phyloP scores from a whole-genome alignment of 1,140 invertebrate species.

The Tetragonula clypearis region DNA sequence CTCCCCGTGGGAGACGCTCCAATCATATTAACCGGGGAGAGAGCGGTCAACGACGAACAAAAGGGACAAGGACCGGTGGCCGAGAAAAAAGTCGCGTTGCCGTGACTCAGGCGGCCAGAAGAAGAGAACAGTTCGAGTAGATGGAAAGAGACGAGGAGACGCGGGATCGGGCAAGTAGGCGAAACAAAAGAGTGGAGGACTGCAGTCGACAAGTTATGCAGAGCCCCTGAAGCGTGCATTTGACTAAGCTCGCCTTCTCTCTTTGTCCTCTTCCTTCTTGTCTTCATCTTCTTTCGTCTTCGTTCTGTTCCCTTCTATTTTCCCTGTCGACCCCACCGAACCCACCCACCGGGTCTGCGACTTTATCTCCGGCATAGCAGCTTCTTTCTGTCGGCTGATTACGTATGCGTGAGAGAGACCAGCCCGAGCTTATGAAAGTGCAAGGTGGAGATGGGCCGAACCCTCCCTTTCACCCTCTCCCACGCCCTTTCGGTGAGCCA shows the following conservation, averaged over 20 bases:
- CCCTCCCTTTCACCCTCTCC: neutral
- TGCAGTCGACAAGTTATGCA: constrained; percentile 72
- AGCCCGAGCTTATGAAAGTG: constrained; percentile 63
- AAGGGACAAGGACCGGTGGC: neutral
- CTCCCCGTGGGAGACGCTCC: constrained; percentile 15
- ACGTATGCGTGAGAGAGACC: constrained; percentile 68
- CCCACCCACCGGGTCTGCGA: constrained; percentile 45
- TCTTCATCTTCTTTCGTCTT: constrained; percentile 20
- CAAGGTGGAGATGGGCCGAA: constrained; percentile 47
- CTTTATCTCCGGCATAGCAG: constrained; percentile 65
- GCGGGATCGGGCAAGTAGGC: constrained; percentile 21
- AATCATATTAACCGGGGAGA: constrained; percentile 59
- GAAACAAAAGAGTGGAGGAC: constrained; percentile 58
- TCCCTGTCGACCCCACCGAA: neutral
- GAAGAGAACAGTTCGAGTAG: neutral
- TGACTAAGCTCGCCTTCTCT: constrained; percentile 66
- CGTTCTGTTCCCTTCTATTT: constrained; percentile 17
- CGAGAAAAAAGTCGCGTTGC: constrained; percentile 5
- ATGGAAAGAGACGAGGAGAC: neutral
- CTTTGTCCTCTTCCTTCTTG: constrained; percentile 23
- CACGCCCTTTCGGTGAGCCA: neutral
- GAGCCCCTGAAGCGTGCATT: constrained; percentile 71
- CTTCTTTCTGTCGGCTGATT: constrained; percentile 67
- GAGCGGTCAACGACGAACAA: neutral
- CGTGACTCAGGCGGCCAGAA: constrained; percentile 18